phyloP scores from a whole-genome alignment of 2,797 vertebrate species.

The Botia almorhae region DNA sequence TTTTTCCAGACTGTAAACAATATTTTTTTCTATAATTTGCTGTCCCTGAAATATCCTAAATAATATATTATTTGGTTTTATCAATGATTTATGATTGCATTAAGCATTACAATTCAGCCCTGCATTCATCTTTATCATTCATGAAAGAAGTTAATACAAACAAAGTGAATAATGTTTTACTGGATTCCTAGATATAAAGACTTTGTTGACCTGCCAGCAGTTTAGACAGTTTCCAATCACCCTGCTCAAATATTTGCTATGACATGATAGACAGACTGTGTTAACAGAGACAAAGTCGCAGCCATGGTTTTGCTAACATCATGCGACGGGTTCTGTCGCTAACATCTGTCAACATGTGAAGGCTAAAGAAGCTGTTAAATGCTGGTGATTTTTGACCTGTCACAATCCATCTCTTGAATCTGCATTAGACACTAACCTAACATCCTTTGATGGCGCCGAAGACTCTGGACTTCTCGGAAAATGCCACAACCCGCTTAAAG shows the following conservation, averaged over 20 bases:
- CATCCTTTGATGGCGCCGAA: slow-evolving; percentile 30
- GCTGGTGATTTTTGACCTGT: slow-evolving; percentile 35
- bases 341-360: slow-evolving; percentile 2
- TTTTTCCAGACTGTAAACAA: not conserved
- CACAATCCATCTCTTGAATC: slow-evolving; percentile 38
- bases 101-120: slow-evolving; percentile 1
- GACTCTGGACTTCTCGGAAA: slow-evolving; percentile 48
- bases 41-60: not conserved
- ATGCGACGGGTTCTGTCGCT: not conserved
- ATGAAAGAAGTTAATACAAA: not conserved
- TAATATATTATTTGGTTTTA: slow-evolving; percentile 13
- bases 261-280: not conserved
- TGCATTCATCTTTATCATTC: slow-evolving; percentile 9
- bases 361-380: slow-evolving; percentile 14
- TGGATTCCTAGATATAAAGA: not conserved
- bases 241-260: not conserved
- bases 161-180: not conserved
- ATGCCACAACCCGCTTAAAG: slow-evolving; percentile 48
- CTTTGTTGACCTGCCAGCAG: not conserved
- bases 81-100: not conserved
- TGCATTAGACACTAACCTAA: slow-evolving; percentile 32
- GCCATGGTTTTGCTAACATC: not conserved
- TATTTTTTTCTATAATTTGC: not conserved
- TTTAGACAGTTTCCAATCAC: slow-evolving; percentile 3
- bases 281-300: not conserved